phyloP scores from a whole-genome alignment of 1,140 invertebrate species.

The Cydia pomonella region DNA sequence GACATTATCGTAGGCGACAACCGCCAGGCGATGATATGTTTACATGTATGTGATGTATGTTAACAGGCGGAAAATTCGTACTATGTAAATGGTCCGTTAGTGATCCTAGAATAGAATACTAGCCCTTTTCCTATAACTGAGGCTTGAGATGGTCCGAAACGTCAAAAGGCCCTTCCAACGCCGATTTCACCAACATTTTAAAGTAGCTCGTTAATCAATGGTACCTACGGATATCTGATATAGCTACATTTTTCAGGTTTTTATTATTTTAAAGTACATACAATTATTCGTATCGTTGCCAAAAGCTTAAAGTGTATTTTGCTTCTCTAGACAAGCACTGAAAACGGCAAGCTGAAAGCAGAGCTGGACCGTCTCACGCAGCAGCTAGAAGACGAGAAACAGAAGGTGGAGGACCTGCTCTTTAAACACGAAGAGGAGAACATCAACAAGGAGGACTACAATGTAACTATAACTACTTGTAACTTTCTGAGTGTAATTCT shows the following conservation, averaged over 20 bases:
- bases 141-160: no score
- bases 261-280: no score
- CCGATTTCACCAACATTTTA: no score
- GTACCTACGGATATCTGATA: not conserved
- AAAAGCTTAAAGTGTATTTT: not conserved
- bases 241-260: not conserved
- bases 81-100: constrained; percentile 70
- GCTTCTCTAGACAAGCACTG: constrained; percentile 59
- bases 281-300: not conserved
- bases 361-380: constrained; percentile 85
- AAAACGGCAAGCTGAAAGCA: constrained; percentile 83
- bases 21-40: no score
- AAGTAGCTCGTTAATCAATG: not conserved
- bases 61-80: no score
- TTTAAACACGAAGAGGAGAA: constrained; percentile 95
- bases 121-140: no score
- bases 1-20: no score
- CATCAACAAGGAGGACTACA: constrained; percentile 78
- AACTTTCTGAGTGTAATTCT: no score
- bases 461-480: constrained; percentile 51
- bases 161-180: no score
- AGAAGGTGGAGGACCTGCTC: constrained; percentile 94
- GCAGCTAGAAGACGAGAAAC: constrained; percentile 91
- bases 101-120: no score
- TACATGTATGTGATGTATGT: no score